Conservation (phyloP, 2,797 vertebrate species). For the Gambusia yucatana region DNA sequence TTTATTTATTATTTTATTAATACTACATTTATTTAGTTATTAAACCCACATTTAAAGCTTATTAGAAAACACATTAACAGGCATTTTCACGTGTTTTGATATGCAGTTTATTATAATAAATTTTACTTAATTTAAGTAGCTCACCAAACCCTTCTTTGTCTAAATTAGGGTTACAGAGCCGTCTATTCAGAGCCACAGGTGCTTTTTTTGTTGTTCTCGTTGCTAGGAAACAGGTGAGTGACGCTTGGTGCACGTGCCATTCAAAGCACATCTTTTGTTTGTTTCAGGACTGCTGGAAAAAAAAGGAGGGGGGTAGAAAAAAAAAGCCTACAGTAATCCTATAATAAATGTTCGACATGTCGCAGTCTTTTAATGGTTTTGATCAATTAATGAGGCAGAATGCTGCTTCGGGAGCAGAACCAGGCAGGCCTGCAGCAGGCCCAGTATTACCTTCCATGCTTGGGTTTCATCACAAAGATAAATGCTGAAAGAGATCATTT, state of each 20-base stretch:
- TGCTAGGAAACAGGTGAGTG: conserved; percentile 87
- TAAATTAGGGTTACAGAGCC: conserved; percentile 33
- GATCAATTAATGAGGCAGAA: conserved; percentile 14
- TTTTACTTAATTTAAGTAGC: background rate
- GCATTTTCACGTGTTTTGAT: background rate
- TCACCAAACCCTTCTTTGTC: conserved; percentile 8
- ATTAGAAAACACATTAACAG: background rate
- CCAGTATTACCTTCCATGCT: background rate
- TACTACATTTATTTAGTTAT: background rate
- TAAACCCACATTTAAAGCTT: background rate
- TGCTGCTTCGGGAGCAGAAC: background rate
- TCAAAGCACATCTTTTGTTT: conserved; percentile 80
- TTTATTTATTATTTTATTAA: background rate
- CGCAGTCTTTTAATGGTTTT: conserved; percentile 17
- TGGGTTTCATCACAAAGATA: background rate
- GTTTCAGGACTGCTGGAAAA: conserved; percentile 63
- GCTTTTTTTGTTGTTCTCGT: conserved; percentile 83
- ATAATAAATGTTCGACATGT: conserved; percentile 25
- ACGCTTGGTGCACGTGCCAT: conserved; percentile 79
- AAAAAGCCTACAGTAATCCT: conserved; percentile 28
- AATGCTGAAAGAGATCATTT: background rate
- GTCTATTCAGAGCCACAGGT: conserved; percentile 81
- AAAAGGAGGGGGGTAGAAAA: background rate
- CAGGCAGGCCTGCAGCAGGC: conserved; percentile 37
- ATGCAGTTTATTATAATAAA: background rate